A percentile compares a stretch with the other conserved stretches of the same genome.
These are phyloP conservation scores for Callyntrura sp. DNA, from an alignment of 2,888 invertebrate genomes.

Conservation along the genomic window DNA sequence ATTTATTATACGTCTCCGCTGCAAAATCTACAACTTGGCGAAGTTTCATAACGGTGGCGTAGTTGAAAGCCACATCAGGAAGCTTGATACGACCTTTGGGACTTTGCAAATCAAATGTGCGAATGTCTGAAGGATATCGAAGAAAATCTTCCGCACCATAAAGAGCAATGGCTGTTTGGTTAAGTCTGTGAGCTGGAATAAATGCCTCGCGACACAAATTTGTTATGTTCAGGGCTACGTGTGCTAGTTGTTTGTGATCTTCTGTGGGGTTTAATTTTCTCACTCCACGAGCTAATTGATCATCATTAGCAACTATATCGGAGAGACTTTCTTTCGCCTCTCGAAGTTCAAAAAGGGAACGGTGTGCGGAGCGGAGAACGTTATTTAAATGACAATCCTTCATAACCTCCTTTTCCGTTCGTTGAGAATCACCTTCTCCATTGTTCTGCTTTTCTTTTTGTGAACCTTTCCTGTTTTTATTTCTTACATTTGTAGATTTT, in stretches of 20 bases:
- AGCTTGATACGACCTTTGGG: constrained; percentile 74
- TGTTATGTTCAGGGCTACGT: constrained; percentile 70
- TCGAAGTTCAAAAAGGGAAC: constrained; percentile 74
- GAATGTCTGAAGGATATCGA: constrained; percentile 79
- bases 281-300: constrained; percentile 78
- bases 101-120: constrained; percentile 75
- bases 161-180: constrained; percentile 81
- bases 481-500: constrained; percentile 19
- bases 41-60: constrained; percentile 78
- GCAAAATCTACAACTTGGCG: constrained; percentile 79
- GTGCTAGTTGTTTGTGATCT: constrained; percentile 75
- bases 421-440: neutral
- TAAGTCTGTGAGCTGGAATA: constrained; percentile 81
- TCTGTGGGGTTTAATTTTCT: constrained; percentile 70
- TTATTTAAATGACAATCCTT: constrained; percentile 79
- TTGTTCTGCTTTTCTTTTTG: neutral
- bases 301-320: constrained; percentile 78
- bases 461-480: neutral
- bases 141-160: constrained; percentile 81
- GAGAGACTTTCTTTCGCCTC: constrained; percentile 79
- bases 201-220: constrained; percentile 80
- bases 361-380: constrained; percentile 79
- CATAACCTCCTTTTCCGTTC: neutral
- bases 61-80: constrained; percentile 73
- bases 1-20: constrained; percentile 79